Evolutionary conservation across 2,888 invertebrate genomes (phyloP).

Genomic region (Nomada hirtipes): DNA sequence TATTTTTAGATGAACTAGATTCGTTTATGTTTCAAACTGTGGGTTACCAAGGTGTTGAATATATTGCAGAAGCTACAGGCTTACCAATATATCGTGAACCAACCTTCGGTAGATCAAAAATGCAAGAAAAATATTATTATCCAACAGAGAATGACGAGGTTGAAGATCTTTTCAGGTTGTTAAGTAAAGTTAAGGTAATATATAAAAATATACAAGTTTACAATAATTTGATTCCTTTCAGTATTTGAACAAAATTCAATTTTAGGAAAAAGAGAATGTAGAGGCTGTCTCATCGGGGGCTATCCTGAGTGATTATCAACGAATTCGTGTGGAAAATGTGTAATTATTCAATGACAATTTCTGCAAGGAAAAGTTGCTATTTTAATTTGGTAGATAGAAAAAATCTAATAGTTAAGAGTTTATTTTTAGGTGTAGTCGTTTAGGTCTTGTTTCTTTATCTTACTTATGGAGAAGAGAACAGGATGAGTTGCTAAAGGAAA

Average conservation of each 20-base stretch:
- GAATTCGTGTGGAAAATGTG: conserved; percentile 98
- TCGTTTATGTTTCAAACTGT: conserved; percentile 99
- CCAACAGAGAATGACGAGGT: conserved; percentile 97
- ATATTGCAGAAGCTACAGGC: conserved; percentile 97
- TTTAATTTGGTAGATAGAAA: background rate
- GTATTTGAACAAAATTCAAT: conserved; percentile 67
- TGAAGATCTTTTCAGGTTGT: conserved; percentile 96
- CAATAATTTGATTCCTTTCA: conserved; percentile 7
- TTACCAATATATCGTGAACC: conserved; percentile 94
- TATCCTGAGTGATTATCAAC: conserved; percentile 99
- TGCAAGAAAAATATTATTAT: conserved; percentile 91
- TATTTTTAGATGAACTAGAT: conserved; percentile 92
- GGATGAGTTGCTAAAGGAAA: conserved; percentile 96
- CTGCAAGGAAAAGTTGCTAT: conserved; percentile 3
- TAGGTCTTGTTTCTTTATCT: conserved; percentile 94
- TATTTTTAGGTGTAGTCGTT: conserved; percentile 91
- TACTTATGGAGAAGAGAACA: conserved; percentile 99
- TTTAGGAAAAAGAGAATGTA: conserved; percentile 89
- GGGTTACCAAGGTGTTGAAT: conserved; percentile 96
- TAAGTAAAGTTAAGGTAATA: conserved; percentile 90
- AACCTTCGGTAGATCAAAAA: conserved; percentile 93
- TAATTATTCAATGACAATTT: conserved; percentile 86
- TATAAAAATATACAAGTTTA: background rate
- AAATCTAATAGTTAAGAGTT: conserved; percentile 59
- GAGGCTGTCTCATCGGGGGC: conserved; percentile 99